phyloP scores from a whole-genome alignment of 2,797 vertebrate genomes.

The Microctenopoma lineatum region DNA sequence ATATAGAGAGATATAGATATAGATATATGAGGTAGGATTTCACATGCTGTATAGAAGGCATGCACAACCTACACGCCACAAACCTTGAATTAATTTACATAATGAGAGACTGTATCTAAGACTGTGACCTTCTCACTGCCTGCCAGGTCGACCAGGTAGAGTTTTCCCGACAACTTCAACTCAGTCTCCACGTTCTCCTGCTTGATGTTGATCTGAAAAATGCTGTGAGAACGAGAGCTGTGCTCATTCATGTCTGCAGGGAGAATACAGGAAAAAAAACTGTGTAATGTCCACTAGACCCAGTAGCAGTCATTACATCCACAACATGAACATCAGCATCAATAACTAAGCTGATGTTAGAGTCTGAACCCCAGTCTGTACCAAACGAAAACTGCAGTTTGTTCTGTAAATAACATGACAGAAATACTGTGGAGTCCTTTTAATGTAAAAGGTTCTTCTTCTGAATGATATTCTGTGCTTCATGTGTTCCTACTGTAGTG shows the following conservation, averaged over 20 bases:
- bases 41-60: too few species aligned
- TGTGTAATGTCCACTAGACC: neutral
- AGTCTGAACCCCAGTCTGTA: too few species aligned
- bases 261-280: neutral
- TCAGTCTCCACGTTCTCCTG: constrained; percentile 97
- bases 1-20: too few species aligned
- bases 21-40: too few species aligned
- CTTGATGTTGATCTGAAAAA: constrained; percentile 96
- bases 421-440: neutral
- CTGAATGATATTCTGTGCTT: too few species aligned
- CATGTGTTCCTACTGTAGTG: too few species aligned
- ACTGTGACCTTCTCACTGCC: constrained; percentile 93
- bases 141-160: constrained; percentile 96
- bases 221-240: constrained; percentile 97
- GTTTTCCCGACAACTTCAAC: constrained; percentile 94
- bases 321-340: too few species aligned
- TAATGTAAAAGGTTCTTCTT: neutral
- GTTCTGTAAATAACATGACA: neutral
- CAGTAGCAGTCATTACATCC: neutral
- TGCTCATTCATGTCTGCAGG: constrained; percentile 97
- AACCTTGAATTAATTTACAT: too few species aligned
- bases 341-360: too few species aligned
- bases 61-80: too few species aligned
- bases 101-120: constrained; percentile 1
- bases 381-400: neutral